phyloP scores from a whole-genome alignment of 1,140 invertebrate genomes.

The Drosophila subobscura region DNA sequence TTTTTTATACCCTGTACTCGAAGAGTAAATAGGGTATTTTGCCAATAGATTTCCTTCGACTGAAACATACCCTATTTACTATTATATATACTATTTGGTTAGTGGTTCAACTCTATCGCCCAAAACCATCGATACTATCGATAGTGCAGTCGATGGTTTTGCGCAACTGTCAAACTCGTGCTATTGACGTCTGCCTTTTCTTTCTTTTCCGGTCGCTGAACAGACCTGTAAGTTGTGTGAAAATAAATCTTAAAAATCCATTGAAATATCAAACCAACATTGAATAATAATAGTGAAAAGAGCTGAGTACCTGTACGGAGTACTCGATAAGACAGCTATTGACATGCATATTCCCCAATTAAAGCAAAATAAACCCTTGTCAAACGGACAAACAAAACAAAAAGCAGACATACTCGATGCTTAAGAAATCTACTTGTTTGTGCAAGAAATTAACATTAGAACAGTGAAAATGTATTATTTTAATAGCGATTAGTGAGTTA shows the following conservation, averaged over 20 bases:
- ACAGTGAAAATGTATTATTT: background rate
- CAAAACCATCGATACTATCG: no score
- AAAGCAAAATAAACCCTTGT: background rate
- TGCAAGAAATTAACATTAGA: constrained; percentile 6
- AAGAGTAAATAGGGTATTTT: no score
- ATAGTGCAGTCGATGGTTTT: no score
- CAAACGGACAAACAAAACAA: constrained; percentile 40
- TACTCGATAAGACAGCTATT: constrained; percentile 19
- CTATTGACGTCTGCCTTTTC: constrained; percentile 56
- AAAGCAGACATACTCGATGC: background rate
- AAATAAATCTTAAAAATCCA: constrained; percentile 54
- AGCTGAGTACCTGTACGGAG: constrained; percentile 10
- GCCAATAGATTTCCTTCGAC: no score
- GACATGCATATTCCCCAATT: background rate
- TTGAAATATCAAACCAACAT: constrained; percentile 25
- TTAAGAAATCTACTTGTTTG: no score
- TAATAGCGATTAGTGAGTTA: background rate
- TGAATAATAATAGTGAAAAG: constrained; percentile 7
- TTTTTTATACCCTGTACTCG: no score
- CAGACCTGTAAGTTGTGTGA: constrained; percentile 74
- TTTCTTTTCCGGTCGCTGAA: constrained; percentile 82
- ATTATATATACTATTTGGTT: no score
- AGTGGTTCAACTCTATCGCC: no score
- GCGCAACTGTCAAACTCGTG: constrained; percentile 47
- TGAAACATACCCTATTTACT: no score